A percentile compares a stretch with the other conserved stretches of the same genome.
phyloP scores from a whole-genome alignment of 2,888 invertebrate species.

The Eristalis intricaria region DNA sequence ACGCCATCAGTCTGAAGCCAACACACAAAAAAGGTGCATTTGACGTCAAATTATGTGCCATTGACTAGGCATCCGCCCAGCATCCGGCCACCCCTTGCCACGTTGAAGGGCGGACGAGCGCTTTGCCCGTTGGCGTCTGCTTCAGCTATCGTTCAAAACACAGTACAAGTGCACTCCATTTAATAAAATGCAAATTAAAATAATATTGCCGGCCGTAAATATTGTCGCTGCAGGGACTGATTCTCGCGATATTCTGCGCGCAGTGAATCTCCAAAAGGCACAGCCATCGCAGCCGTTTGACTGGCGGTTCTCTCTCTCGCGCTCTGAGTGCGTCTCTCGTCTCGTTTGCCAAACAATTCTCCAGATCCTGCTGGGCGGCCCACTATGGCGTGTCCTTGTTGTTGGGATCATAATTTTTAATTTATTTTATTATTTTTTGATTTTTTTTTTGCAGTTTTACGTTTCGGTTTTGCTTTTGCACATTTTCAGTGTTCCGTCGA shows the following conservation, averaged over 20 bases:
- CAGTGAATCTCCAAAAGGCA: constrained; percentile 31
- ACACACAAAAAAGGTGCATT: constrained; percentile 50
- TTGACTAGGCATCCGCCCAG: constrained; percentile 14
- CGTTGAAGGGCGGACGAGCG: background rate
- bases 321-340: background rate
- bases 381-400: constrained; percentile 9
- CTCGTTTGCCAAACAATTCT: background rate
- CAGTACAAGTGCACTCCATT: constrained; percentile 69
- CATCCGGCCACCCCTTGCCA: background rate
- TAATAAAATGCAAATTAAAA: constrained; percentile 72
- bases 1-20: constrained; percentile 25
- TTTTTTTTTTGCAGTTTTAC: background rate
- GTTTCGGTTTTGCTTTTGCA: constrained; percentile 19
- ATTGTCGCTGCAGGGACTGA: constrained; percentile 67
- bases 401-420: constrained; percentile 68
- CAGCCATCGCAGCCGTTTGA: constrained; percentile 31
- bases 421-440: constrained; percentile 64
- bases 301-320: constrained; percentile 10
- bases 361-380: constrained; percentile 6
- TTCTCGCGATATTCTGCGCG: constrained; percentile 55
- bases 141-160: constrained; percentile 67
- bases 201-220: constrained; percentile 69
- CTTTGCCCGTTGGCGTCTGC: constrained; percentile 10
- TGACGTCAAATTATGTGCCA: constrained; percentile 57
- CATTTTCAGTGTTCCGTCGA: constrained; percentile 1